Percentiles rank a stretch among this genome's conserved stretches.
Evolutionary conservation across 2,888 invertebrate genomes (phyloP).

Genomic region (Mesorhabditis sp.): DNA sequence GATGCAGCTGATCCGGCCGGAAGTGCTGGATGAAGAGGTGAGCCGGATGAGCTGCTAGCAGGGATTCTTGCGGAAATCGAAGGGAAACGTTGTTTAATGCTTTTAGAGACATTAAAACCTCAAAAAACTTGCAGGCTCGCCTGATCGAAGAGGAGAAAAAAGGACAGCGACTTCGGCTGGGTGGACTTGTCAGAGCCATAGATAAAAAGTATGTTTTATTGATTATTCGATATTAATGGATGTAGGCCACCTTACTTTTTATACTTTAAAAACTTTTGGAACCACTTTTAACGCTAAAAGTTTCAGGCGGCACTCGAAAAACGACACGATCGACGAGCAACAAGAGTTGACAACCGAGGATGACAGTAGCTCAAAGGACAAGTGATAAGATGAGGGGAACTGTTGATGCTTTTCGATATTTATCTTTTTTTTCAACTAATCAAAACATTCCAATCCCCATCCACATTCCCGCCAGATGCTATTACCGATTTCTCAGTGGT

Average conservation of each 20-base stretch:
- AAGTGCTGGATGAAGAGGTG: conserved; percentile 44
- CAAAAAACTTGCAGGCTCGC: neutral
- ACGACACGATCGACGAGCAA: neutral
- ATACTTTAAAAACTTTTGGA: neutral
- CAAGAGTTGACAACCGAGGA: neutral
- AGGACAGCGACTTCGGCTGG: conserved; percentile 6
- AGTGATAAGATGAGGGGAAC: neutral
- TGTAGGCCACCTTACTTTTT: no score
- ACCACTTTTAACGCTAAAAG: neutral
- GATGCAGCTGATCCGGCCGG: conserved; percentile 53
- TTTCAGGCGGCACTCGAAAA: neutral
- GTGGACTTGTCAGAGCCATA: conserved; percentile 26
- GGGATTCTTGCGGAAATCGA: conserved; percentile 24
- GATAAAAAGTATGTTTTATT: conserved; percentile 23
- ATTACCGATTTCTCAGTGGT: no score
- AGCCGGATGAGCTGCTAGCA: conserved; percentile 29
- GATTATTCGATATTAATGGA: neutral
- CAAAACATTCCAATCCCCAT: no score
- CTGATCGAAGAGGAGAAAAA: neutral
- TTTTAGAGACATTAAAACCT: conserved; percentile 1
- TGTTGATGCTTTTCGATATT: no score
- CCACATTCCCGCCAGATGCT: no score
- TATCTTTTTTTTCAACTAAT: no score
- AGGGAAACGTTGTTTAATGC: conserved; percentile 10
- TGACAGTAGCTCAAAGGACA: conserved; percentile 1